Base-by-base conservation (phyloP, 2,113 vertebrate species). In the Erinaceus europaeus region DNA sequence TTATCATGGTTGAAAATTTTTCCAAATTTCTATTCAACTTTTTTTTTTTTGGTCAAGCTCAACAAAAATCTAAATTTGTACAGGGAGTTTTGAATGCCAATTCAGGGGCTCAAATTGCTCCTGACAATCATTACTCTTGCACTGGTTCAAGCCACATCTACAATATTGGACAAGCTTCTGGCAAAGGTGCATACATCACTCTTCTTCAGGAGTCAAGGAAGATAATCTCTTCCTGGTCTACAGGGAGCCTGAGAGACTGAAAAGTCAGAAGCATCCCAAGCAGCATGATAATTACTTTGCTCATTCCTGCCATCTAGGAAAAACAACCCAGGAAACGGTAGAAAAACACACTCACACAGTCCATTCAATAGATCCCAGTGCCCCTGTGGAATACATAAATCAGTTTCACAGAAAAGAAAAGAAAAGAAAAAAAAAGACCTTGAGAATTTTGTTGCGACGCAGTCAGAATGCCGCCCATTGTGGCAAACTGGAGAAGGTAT, bases 101-200 rank as follows among this genome's bases (percentile, higher is more conserved):
- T 69, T 46, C 55, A 62, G 32, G n/a, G 75, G 40, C 32, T 62
- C 62, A 62, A 55, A n/a, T 80, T 81, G 52, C 85, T 75, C 44
- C 61, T 27, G 53, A 89, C 59, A 68, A 34, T 61, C 23, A 67
- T 67, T 79, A 72, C 74, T 68, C 42, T 79, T 68, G 73, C 20
- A 68, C n/a, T 46, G 52, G 44, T 75, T 85, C 27, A 32, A 89
- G 38, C 55, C 81, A 92, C 46, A 80, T 61, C 80, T 55, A 88
- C 59, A 72, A 79, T 42, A 74, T 84, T 55, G 55, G 65, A 75
- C 62, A 69, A 40, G 21, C 67, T 55, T 71, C 15, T 52, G 59
- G 34, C 2, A 7, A 57, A 34, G 38, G 21, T 72, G 29, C 42
- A 34, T 32, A 38, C 40, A 23, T 80, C 67, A 25, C n/a, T 55